These are phyloP conservation scores for Cossypha polioptera DNA, from an alignment of 2,797 vertebrate genomes.

Conservation along the genomic window DNA sequence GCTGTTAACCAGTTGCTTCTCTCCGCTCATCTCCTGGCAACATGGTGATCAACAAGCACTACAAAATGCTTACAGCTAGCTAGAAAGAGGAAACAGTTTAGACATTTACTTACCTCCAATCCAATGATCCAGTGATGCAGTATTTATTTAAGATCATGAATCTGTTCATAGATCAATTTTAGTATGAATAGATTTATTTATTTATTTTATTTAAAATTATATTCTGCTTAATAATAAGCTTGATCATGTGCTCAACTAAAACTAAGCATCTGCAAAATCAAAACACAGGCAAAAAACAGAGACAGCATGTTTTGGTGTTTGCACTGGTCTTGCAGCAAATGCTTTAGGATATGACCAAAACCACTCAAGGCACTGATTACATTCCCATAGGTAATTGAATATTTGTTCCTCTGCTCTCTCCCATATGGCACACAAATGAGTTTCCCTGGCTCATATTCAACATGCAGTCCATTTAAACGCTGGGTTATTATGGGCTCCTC, in stretches of 20 bases:
- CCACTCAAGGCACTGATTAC: neutral
- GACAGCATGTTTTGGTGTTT: neutral
- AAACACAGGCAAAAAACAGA: neutral
- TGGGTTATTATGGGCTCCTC: neutral
- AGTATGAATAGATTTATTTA: neutral
- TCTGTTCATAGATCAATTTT: neutral
- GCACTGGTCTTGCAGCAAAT: neutral
- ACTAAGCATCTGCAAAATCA: neutral
- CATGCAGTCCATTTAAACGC: neutral
- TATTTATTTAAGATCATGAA: neutral
- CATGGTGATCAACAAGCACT: neutral
- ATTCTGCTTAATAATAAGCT: neutral
- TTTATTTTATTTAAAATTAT: neutral
- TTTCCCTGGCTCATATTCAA: neutral
- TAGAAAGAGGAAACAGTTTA: slow-evolving; percentile 11
- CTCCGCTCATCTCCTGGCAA: slow-evolving; percentile 38
- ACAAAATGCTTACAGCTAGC: neutral
- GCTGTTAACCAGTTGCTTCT: slow-evolving; percentile 70
- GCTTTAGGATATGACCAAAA: neutral
- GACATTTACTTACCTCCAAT: neutral
- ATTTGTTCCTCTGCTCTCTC: neutral
- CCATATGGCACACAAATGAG: neutral
- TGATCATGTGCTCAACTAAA: neutral
- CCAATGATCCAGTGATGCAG: neutral
- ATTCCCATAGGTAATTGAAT: neutral